Percentiles rank a stretch among this genome's conserved stretches.
phyloP scores from a whole-genome alignment of 2,888 invertebrate genomes.

The Dorcus parallelipipedus region DNA sequence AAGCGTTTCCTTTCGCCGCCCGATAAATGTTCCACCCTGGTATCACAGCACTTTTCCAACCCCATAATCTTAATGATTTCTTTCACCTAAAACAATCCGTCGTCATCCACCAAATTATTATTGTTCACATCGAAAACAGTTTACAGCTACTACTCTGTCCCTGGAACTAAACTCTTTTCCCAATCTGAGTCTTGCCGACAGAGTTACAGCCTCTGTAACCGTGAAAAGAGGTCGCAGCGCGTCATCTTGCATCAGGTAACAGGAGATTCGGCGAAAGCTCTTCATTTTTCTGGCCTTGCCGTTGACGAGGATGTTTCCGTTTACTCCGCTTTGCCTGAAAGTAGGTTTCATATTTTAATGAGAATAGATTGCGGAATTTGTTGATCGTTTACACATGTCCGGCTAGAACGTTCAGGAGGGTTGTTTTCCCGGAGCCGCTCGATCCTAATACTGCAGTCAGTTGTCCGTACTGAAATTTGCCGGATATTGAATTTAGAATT shows the following conservation, averaged over 20 bases:
- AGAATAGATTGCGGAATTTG: neutral
- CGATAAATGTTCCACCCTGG: slow-evolving; percentile 64
- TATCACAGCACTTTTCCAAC: slow-evolving; percentile 62
- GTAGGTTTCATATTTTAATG: no score
- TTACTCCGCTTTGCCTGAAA: slow-evolving; percentile 55
- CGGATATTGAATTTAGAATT: slow-evolving; percentile 15
- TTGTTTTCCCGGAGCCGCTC: slow-evolving; percentile 19
- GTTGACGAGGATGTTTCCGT: slow-evolving; percentile 67
- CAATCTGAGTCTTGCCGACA: slow-evolving; percentile 74
- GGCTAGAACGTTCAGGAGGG: slow-evolving; percentile 17
- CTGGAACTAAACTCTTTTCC: slow-evolving; percentile 55
- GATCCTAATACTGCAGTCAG: slow-evolving; percentile 17
- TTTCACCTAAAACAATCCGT: slow-evolving; percentile 56
- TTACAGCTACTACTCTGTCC: slow-evolving; percentile 63
- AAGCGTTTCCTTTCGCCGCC: slow-evolving; percentile 77
- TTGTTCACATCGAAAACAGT: slow-evolving; percentile 19
- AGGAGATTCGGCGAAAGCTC: slow-evolving; percentile 69
- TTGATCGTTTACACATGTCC: slow-evolving; percentile 14
- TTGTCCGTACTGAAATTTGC: slow-evolving; percentile 16
- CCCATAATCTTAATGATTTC: slow-evolving; percentile 72
- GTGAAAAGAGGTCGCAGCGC: slow-evolving; percentile 67
- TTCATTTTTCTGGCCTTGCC: slow-evolving; percentile 64
- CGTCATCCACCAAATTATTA: neutral
- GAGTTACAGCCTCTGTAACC: slow-evolving; percentile 70
- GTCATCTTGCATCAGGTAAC: slow-evolving; percentile 82